Percentiles rank a stretch among this genome's conserved stretches.
These are phyloP conservation scores for Lasaia peninsularis DNA, from an alignment of 1,140 invertebrate genomes.

Conservation along the genomic window DNA sequence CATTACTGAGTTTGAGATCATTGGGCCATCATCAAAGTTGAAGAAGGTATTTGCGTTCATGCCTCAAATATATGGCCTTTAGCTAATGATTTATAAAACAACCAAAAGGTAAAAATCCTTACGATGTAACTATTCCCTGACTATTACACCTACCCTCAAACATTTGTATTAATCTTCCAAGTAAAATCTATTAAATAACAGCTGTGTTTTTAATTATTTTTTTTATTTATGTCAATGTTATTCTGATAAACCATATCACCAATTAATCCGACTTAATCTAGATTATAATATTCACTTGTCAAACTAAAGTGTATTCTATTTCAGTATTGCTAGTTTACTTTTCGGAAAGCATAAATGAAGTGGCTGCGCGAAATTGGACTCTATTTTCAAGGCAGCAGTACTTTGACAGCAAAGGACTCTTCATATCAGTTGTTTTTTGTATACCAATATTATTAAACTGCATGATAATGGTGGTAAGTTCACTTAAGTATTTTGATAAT, in stretches of 20 bases:
- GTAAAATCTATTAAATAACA: too few relatives aligned
- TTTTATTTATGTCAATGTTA: slow-evolving; percentile 5
- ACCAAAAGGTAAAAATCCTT: too few relatives aligned
- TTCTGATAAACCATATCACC: not conserved
- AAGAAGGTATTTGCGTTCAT: too few relatives aligned
- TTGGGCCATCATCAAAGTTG: too few relatives aligned
- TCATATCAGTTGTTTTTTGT: slow-evolving; percentile 94
- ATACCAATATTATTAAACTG: slow-evolving; percentile 93
- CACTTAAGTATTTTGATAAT: slow-evolving; percentile 14
- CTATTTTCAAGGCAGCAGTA: slow-evolving; percentile 93
- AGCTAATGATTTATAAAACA: too few relatives aligned
- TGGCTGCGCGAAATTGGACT: slow-evolving; percentile 90
- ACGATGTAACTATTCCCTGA: too few relatives aligned
- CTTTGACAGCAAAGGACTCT: slow-evolving; percentile 94
- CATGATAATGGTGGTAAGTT: slow-evolving; percentile 94
- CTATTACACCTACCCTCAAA: too few relatives aligned
- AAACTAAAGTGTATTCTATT: slow-evolving; percentile 42
- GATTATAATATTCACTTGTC: not conserved
- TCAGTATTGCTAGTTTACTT: slow-evolving; percentile 91
- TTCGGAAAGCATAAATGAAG: slow-evolving; percentile 92
- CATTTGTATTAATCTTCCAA: too few relatives aligned
- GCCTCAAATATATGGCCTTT: too few relatives aligned
- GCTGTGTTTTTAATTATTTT: too few relatives aligned
- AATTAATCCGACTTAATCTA: not conserved
- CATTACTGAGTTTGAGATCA: too few relatives aligned